These are phyloP conservation scores for Oscheius sp. DNA, from an alignment of 2,888 invertebrate genomes.

Conservation along the genomic window DNA sequence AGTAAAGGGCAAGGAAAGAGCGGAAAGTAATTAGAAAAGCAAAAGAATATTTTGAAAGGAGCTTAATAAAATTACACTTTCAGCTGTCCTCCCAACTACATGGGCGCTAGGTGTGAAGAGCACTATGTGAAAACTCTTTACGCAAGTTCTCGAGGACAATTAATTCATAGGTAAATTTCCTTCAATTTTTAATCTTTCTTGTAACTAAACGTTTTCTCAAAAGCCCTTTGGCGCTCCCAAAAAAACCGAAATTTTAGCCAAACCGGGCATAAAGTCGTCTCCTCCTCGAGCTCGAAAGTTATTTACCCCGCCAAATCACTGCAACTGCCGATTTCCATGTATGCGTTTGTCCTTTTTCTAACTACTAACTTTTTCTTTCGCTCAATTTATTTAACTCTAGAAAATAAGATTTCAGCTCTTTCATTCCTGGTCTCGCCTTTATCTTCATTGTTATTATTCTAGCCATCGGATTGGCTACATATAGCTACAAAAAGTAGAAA, in stretches of 20 bases:
- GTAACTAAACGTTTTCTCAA: no score
- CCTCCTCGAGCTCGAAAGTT: neutral
- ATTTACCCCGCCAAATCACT: no score
- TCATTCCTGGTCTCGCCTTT: conserved; percentile 9
- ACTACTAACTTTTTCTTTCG: neutral
- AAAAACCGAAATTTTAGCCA: neutral
- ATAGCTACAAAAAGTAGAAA: conserved; percentile 29
- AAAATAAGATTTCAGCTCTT: conserved; percentile 5
- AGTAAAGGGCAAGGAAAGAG: no score
- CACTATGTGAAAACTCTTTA: conserved; percentile 12
- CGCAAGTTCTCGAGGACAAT: neutral
- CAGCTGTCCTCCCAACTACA: conserved; percentile 15
- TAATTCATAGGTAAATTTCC: neutral
- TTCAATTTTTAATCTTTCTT: neutral
- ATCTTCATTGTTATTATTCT: conserved; percentile 17
- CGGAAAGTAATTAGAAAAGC: neutral
- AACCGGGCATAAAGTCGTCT: neutral
- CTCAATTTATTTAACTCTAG: neutral
- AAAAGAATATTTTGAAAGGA: neutral
- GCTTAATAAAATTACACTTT: neutral
- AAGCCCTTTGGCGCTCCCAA: neutral
- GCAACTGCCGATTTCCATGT: no score
- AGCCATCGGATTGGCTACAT: conserved; percentile 14
- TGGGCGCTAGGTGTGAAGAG: conserved; percentile 6
- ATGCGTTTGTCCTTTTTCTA: no score